Conservation (phyloP, 2,797 vertebrate genomes). For the Morelia viridis region DNA sequence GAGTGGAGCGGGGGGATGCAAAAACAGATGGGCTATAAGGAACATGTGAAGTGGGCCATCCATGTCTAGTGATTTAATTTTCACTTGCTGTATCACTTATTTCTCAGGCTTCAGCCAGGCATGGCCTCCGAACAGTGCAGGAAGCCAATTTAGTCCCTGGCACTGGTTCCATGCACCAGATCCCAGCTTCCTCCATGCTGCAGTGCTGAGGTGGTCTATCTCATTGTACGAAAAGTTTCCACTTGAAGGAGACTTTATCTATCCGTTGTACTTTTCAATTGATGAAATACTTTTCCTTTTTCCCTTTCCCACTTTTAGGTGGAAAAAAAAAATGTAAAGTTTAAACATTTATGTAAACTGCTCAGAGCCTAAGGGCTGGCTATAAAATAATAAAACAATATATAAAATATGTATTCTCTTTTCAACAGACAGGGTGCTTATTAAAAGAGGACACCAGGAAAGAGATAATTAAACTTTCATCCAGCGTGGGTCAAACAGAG, state of each 20-base stretch:
- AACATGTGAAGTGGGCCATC: no score
- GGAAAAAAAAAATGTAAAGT: no score
- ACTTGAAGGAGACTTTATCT: background rate
- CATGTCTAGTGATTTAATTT: no score
- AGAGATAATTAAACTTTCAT: background rate
- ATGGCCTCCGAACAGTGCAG: no score
- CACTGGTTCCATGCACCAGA: no score
- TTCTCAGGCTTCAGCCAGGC: no score
- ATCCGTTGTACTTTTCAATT: background rate
- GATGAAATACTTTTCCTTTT: background rate
- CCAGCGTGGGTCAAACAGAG: background rate
- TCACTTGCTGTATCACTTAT: no score
- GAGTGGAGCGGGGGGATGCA: background rate
- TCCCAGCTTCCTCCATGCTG: no score
- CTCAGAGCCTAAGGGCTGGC: background rate
- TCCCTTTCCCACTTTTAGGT: background rate
- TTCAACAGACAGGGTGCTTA: background rate
- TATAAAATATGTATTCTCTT: background rate
- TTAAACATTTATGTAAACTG: background rate
- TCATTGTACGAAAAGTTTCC: background rate
- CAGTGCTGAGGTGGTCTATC: no score
- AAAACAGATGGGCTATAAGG: background rate
- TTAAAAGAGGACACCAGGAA: background rate
- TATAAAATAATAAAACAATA: conserved; percentile 6
- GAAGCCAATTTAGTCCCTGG: no score